phyloP scores from a whole-genome alignment of 2,888 invertebrate genomes.

The Epinotia nisella region DNA sequence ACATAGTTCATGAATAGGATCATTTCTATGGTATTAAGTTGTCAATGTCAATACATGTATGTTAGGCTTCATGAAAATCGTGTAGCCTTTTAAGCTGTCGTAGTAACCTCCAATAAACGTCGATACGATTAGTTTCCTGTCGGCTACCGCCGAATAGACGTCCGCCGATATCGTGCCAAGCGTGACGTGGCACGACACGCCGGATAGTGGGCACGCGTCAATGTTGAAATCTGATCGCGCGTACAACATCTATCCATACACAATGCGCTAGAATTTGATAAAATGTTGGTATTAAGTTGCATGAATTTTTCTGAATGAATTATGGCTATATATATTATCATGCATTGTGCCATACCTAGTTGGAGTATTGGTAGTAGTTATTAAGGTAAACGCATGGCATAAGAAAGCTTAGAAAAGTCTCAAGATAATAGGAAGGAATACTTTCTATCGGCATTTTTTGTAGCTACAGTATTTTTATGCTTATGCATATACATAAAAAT shows the following conservation, averaged over 20 bases:
- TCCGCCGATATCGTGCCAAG: conserved; percentile 20
- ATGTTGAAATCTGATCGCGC: conserved; percentile 38
- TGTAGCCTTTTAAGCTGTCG: neutral
- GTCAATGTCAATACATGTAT: neutral
- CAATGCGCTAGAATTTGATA: conserved; percentile 26
- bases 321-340: neutral
- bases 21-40: neutral
- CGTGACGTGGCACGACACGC: conserved; percentile 46
- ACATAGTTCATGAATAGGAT: neutral
- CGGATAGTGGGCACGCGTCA: conserved; percentile 47
- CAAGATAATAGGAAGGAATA: neutral
- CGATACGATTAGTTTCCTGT: neutral
- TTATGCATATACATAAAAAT: neutral
- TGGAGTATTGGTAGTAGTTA: too few relatives aligned
- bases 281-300: conserved; percentile 31
- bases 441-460: neutral
- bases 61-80: neutral
- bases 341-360: neutral
- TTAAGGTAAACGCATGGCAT: neutral
- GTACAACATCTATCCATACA: conserved; percentile 27
- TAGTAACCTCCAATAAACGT: conserved; percentile 4
- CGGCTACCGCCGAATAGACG: conserved; percentile 6
- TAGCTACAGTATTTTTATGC: too few relatives aligned
- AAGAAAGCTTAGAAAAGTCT: neutral
- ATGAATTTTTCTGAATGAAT: neutral